Conservation (phyloP, 2,888 invertebrate genomes). For the Elaeidobius kamerunicus region DNA sequence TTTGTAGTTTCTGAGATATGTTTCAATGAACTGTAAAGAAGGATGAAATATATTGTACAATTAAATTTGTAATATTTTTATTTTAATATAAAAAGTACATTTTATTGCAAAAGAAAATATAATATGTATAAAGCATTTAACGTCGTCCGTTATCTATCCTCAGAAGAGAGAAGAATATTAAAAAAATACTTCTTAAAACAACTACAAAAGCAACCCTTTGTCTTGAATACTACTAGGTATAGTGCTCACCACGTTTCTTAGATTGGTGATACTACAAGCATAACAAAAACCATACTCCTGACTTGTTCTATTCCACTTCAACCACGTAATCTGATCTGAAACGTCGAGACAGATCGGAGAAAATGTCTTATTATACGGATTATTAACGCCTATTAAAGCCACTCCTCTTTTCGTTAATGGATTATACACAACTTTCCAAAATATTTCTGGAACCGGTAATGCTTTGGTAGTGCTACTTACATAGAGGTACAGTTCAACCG, state of each 20-base stretch:
- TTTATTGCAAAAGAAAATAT: too few species aligned
- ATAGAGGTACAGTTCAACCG: constrained; percentile 42
- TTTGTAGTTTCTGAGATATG: too few species aligned
- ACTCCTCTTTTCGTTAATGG: constrained; percentile 52
- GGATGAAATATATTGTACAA: too few species aligned
- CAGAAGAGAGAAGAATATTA: too few species aligned
- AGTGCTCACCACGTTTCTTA: constrained; percentile 53
- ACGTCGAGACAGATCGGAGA: constrained; percentile 47
- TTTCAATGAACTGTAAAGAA: too few species aligned
- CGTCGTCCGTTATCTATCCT: too few species aligned
- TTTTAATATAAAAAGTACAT: too few species aligned
- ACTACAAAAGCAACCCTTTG: constrained; percentile 35
- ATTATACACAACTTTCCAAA: constrained; percentile 61
- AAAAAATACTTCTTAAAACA: too few species aligned
- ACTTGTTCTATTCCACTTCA: constrained; percentile 55
- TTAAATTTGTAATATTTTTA: too few species aligned
- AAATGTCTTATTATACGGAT: constrained; percentile 50
- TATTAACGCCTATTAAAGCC: constrained; percentile 62
- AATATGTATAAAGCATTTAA: too few species aligned
- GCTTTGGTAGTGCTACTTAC: constrained; percentile 37
- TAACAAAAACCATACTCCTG: constrained; percentile 57
- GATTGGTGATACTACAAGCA: constrained; percentile 59
- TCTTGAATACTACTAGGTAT: constrained; percentile 55
- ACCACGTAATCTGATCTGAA: constrained; percentile 59
- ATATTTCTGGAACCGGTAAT: constrained; percentile 56